Evolutionary conservation across 2,888 invertebrate species (phyloP).

Genomic region (Mongoloraphidia duomilia): DNA sequence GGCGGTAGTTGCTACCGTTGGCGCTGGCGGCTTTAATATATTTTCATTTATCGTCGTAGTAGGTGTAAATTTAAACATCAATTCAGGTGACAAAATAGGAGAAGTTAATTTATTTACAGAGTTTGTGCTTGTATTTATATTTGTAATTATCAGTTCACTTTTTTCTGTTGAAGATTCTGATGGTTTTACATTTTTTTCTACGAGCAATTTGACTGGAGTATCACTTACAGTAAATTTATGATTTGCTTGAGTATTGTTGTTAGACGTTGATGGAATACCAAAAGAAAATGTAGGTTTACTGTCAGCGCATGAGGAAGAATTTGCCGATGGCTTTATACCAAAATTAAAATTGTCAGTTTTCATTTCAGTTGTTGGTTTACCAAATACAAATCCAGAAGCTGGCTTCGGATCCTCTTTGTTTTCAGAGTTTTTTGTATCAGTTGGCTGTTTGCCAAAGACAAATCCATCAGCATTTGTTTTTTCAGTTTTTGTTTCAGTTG

Average conservation of each 20-base stretch:
- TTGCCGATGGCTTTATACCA: not conserved
- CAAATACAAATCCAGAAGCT: constrained; percentile 9
- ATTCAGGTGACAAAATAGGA: not conserved
- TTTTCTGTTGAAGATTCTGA: not conserved
- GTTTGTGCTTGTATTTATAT: not conserved
- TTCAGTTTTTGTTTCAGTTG: constrained; percentile 7
- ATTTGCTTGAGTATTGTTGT: constrained; percentile 8
- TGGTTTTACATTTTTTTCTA: constrained; percentile 3
- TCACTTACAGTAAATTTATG: constrained; percentile 8
- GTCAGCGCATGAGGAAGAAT: constrained; percentile 1
- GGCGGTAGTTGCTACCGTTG: constrained; percentile 6
- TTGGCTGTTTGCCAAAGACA: constrained; percentile 9
- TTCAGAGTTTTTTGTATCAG: constrained; percentile 2
- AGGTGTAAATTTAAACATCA: not conserved
- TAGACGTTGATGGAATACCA: constrained; percentile 11
- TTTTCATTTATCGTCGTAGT: not conserved
- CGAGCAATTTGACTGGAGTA: not conserved
- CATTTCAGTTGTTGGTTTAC: constrained; percentile 1
- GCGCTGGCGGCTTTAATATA: constrained; percentile 1
- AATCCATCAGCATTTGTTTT: constrained; percentile 10
- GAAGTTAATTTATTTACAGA: too few relatives aligned
- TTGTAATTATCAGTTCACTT: not conserved
- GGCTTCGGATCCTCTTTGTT: constrained; percentile 4
- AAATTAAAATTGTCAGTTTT: constrained; percentile 1
- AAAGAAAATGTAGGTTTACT: constrained; percentile 16